Evolutionary conservation across 2,113 vertebrate species (phyloP), one percentile per base, ranked within the genome.

Genomic region (Dasyurus viverrinus): DNA sequence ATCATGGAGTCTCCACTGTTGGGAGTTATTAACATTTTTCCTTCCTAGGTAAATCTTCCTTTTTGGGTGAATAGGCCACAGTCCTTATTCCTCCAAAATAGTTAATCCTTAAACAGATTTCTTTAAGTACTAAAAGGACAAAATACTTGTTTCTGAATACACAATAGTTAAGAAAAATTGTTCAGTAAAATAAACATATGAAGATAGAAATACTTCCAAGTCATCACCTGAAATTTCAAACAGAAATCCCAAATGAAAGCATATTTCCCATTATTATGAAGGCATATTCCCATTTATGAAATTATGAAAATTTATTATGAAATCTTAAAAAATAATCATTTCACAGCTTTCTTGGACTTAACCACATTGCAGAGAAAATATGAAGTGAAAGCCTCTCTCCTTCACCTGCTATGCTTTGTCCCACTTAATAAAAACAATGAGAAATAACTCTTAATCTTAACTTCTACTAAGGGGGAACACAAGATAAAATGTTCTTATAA

Each of bases 151-250:
- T 90, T 90, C 42, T 76, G 36, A 52, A 53, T 91, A 94, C 4
- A 93, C 7, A 47, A 19, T 89, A 12, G 24, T 42, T 9, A 36
- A 22, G 27, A 91, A 93, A 94, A 92, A 55, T 91, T 93, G 53
- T 95, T 97, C 8, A 94, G 96, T 42, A 94, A 93, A 97, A 94
- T 57, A 60, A 95, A 94, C 54, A 19, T 48, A 90, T 27, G 93
- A 57, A 4, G 90, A 22, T 25, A 53, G 14, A 53, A 92, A 90
- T 2, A 93, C 1, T 53, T 94, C 93, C 54, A 96, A 93, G 91
- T 54, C 26, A 95, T 93, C 84, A 93, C 53, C 42, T 96, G 55
- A 23, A 14, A 92, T 92, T 52, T 95, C 91, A 92, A 92, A 50
- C 22, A 93, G 46, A 55, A 92, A 92, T 60, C 26, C 47, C 25